Evolutionary conservation across 2,113 vertebrate species (phyloP).

Genomic region (Phylloscopus trochiloides): DNA sequence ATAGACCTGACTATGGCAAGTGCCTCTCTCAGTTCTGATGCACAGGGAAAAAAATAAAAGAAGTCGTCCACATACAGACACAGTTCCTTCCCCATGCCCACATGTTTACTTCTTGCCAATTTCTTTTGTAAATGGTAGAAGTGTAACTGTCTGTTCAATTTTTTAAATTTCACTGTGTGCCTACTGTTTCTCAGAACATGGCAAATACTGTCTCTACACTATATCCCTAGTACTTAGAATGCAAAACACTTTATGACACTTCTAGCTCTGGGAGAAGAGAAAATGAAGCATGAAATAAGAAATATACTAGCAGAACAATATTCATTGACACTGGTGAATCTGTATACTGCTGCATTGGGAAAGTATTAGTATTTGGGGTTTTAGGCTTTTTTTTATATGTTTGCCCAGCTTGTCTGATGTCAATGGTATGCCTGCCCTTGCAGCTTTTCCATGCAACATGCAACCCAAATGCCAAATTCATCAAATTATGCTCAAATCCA

Average conservation of each 20-base stretch:
- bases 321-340: constrained; percentile 62
- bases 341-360: background rate
- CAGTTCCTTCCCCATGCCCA: background rate
- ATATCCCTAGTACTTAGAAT: constrained; percentile 58
- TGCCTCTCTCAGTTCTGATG: background rate
- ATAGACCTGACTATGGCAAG: background rate
- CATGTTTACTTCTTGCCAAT: background rate
- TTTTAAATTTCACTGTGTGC: background rate
- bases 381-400: background rate
- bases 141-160: background rate
- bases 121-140: background rate
- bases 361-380: background rate
- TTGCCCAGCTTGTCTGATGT: background rate
- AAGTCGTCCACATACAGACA: background rate
- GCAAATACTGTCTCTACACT: constrained; percentile 56
- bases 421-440: background rate
- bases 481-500: background rate
- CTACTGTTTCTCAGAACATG: constrained; percentile 25
- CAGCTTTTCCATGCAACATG: background rate
- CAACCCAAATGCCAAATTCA: background rate
- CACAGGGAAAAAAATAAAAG: accelerated
- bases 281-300: constrained; percentile 76
- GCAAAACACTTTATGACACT: constrained; percentile 65
- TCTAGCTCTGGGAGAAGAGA: constrained; percentile 63
- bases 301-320: constrained; percentile 72